Evolutionary conservation across 1,140 invertebrate genomes (phyloP).

Genomic region (Teleopsis dalmanni): DNA sequence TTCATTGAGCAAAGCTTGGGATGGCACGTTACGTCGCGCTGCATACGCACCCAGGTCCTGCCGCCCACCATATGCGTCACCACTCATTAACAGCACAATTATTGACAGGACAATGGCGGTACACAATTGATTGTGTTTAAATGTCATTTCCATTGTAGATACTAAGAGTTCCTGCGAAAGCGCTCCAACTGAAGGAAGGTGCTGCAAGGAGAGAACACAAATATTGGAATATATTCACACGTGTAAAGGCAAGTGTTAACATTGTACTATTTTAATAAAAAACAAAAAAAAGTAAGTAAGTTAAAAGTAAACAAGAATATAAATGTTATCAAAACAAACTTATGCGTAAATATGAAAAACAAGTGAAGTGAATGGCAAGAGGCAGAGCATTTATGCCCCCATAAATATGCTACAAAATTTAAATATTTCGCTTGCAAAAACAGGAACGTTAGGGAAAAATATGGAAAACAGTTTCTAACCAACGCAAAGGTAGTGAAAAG

Average conservation of each 20-base stretch:
- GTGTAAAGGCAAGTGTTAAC: too few species aligned
- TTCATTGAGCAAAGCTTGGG: constrained; percentile 10
- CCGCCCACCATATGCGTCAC: neutral
- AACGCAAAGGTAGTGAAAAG: neutral
- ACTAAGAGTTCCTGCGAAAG: neutral
- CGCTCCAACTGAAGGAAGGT: neutral
- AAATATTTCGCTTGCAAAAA: too few species aligned
- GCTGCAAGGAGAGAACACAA: neutral
- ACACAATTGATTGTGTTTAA: constrained; percentile 2
- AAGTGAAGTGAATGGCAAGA: too few species aligned
- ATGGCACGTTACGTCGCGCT: neutral
- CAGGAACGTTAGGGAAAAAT: neutral
- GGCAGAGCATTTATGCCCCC: too few species aligned
- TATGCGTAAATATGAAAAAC: neutral
- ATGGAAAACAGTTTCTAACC: neutral
- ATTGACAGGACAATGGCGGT: constrained; percentile 3
- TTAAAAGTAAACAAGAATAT: neutral
- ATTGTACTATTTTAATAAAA: too few species aligned
- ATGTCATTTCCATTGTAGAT: neutral
- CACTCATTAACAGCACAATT: constrained; percentile 8
- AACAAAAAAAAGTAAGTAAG: neutral
- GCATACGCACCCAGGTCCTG: constrained; percentile 1
- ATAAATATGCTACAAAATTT: too few species aligned
- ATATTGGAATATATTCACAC: neutral
- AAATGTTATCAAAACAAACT: neutral